These are phyloP conservation scores for Elephas maximus DNA, from an alignment of 2,113 vertebrate species.

Conservation along the genomic window DNA sequence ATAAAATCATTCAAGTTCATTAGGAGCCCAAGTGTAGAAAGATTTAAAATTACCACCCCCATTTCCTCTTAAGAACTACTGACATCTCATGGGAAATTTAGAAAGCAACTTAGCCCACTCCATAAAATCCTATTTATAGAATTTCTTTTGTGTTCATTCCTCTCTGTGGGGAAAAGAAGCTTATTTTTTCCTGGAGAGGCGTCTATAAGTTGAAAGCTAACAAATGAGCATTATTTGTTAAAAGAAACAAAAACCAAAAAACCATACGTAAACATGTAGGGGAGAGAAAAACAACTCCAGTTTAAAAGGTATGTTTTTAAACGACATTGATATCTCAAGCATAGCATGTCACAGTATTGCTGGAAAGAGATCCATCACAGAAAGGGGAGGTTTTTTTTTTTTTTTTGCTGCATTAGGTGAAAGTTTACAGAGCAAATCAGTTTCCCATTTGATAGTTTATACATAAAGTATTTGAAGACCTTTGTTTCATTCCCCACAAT, in stretches of 20 bases:
- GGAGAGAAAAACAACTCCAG: too few species aligned
- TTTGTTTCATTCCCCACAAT: too few species aligned
- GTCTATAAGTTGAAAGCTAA: slow-evolving; percentile 61
- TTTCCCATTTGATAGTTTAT: too few species aligned
- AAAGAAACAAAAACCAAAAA: neutral
- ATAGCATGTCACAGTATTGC: neutral
- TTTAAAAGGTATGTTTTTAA: neutral
- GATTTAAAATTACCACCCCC: slow-evolving; percentile 53
- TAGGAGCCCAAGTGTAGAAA: slow-evolving; percentile 43
- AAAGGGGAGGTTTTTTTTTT: slow-evolving; percentile 9
- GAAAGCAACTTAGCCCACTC: slow-evolving; percentile 63
- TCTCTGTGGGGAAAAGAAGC: slow-evolving; percentile 19
- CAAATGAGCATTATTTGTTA: slow-evolving; percentile 56
- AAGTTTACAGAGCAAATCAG: too few species aligned
- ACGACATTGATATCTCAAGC: neutral
- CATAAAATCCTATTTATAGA: slow-evolving; percentile 77
- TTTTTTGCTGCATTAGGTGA: too few species aligned
- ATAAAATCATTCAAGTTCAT: slow-evolving; percentile 66
- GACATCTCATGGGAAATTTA: slow-evolving; percentile 75
- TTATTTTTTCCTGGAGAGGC: neutral
- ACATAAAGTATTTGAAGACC: too few species aligned
- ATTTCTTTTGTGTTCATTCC: slow-evolving; percentile 67
- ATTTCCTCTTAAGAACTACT: slow-evolving; percentile 58
- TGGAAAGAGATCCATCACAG: neutral
- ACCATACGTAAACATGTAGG: neutral